Evolutionary conservation across 2,888 invertebrate species (phyloP).

Genomic region (Branchipolynoe longqiensis): DNA sequence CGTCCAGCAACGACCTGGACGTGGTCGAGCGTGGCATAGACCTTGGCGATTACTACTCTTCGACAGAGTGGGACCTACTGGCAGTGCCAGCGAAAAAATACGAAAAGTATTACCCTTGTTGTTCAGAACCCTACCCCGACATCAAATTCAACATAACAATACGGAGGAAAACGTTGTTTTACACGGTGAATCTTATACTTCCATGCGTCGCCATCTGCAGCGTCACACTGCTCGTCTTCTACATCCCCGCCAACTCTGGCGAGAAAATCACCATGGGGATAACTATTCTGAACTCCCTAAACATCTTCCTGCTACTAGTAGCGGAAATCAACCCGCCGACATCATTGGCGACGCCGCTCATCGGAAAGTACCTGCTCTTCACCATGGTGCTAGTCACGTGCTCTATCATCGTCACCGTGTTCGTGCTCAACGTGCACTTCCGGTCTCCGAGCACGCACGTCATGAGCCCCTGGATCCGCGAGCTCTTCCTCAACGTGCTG

Average conservation of each 20-base stretch:
- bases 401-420: slow-evolving; percentile 96
- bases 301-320: slow-evolving; percentile 98
- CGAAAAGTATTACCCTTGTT: slow-evolving; percentile 84
- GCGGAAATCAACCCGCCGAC: slow-evolving; percentile 99
- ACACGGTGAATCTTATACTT: slow-evolving; percentile 97
- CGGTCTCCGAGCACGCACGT: slow-evolving; percentile 98
- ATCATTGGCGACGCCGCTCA: slow-evolving; percentile 96
- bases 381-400: slow-evolving; percentile 99
- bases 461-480: slow-evolving; percentile 98
- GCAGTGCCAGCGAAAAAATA: slow-evolving; percentile 85
- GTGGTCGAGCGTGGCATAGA: slow-evolving; percentile 79
- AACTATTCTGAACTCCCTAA: slow-evolving; percentile 98
- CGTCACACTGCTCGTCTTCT: slow-evolving; percentile 97
- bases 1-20: slow-evolving; percentile 58
- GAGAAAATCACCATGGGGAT: slow-evolving; percentile 98
- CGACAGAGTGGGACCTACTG: slow-evolving; percentile 82
- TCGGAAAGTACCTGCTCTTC: slow-evolving; percentile 96
- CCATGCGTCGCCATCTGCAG: slow-evolving; percentile 98
- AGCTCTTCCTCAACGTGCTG: slow-evolving; percentile 96
- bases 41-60: slow-evolving; percentile 80
- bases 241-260: slow-evolving; percentile 97
- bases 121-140: slow-evolving; percentile 82
- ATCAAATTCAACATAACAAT: slow-evolving; percentile 82
- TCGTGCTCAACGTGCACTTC: slow-evolving; percentile 98
- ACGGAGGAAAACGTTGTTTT: slow-evolving; percentile 88